Conservation (phyloP, 1,140 invertebrate genomes). For the Drosophila nebulosa region DNA sequence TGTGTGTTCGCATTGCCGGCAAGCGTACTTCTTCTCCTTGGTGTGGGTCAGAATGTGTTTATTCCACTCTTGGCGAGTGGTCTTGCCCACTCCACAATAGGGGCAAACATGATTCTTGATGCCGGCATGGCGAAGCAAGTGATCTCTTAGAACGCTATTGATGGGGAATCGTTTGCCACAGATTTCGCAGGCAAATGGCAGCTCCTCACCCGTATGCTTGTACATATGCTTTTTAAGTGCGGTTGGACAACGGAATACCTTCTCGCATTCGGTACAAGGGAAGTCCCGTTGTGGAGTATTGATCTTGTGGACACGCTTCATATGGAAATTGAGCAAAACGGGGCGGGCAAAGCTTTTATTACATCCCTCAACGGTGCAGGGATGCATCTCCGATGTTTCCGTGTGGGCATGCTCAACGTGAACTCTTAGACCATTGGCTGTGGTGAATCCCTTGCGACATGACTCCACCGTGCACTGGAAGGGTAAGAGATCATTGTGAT, state of each 20-base stretch:
- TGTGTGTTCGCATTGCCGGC: constrained; percentile 69
- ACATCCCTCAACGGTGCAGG: constrained; percentile 69
- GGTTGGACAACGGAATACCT: constrained; percentile 76
- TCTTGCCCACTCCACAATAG: constrained; percentile 75
- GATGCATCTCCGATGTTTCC: constrained; percentile 62
- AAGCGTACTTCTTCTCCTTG: constrained; percentile 73
- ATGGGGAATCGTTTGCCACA: constrained; percentile 81
- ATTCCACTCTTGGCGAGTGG: constrained; percentile 74
- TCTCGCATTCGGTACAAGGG: constrained; percentile 72
- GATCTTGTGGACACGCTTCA: constrained; percentile 73
- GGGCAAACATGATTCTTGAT: constrained; percentile 78
- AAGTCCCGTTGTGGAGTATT: constrained; percentile 51
- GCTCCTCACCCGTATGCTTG: constrained; percentile 83
- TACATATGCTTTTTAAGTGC: constrained; percentile 82
- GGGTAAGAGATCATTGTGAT: constrained; percentile 72
- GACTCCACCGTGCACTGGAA: constrained; percentile 71
- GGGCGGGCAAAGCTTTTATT: constrained; percentile 62
- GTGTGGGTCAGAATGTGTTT: constrained; percentile 76
- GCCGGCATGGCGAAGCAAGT: constrained; percentile 72
- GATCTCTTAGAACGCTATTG: constrained; percentile 68
- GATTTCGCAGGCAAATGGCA: constrained; percentile 83
- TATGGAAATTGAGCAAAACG: constrained; percentile 70
- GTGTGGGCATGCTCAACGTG: constrained; percentile 73
- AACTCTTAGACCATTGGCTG: constrained; percentile 64
- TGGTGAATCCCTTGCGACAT: constrained; percentile 72